Evolutionary conservation across 2,888 invertebrate species (phyloP), one percentile per base, ranked within the genome.

Genomic region (Ormyrus pomaceus): DNA sequence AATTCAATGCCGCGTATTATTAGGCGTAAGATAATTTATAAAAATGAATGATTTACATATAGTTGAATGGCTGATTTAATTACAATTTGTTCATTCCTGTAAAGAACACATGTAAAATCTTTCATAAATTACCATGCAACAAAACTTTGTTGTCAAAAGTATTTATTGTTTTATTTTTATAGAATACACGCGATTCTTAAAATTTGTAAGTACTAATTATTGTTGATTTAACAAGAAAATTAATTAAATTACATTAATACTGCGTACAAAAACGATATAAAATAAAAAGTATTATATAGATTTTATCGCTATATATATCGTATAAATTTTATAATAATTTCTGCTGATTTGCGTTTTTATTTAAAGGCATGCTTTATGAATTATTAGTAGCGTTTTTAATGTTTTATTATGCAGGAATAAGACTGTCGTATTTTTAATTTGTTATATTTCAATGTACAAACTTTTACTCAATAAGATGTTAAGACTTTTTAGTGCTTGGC

Each of bases 161-260:
- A 64, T 74, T 79, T 69, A 79, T 72, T 73, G 58, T 66, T 58
- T 68, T 78, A 64, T 79, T 79, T 79, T 64, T 50, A 5, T 64
- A 71, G 50, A 11, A 70, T 62, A 19, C 48, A 45, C 53, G 58
- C n/a, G 4, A 13, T 66, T 19, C 19, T 19, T 19, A 19, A 19
- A 19, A 19, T 19, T 19, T 19, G 19, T 19, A 19, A 19, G 19
- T 19, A 19, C 19, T 19, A 19, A 19, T 19, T 19, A 19, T 19
- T 19, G 2, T 19, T 19, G 19, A 2, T 19, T 19, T 19, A 19
- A 19, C 19, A 34, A 34, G 34, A 4, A 34, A 34, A 34, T 34
- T 34, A 34, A 4, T 34, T 34, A 34, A 34, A 34, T 34, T 34
- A 34, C 4, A 34, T 34, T 34, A 34, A 34, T 34, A 34, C 34